A percentile compares a stretch with the other conserved stretches of the same genome.
phyloP scores from a whole-genome alignment of 2,113 vertebrate species.

The Thinocorus orbignyianus region DNA sequence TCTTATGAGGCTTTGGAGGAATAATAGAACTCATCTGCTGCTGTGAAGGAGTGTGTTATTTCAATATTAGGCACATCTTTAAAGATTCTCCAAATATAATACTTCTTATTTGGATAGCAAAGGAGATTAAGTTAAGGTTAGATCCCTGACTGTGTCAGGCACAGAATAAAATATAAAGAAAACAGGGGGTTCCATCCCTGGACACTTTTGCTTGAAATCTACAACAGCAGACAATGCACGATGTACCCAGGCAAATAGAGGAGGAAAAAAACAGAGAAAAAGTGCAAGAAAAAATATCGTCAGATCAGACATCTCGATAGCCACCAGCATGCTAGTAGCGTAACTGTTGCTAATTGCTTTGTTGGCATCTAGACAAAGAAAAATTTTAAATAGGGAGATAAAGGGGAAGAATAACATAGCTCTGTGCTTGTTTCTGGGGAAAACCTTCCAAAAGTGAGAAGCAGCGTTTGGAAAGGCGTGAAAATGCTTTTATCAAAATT shows the following conservation, averaged over 20 bases:
- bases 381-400: not conserved
- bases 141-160: not conserved
- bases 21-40: not conserved
- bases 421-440: not conserved
- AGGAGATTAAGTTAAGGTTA: not conserved
- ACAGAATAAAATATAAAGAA: not conserved
- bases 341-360: not conserved
- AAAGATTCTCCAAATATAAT: not conserved
- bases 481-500: not conserved
- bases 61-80: not conserved
- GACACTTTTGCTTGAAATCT: not conserved
- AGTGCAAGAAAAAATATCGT: not conserved
- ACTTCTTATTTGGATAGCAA: not conserved
- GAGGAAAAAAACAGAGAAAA: not conserved
- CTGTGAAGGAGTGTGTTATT: not conserved
- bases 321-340: not conserved
- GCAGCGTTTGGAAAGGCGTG: fast-evolving
- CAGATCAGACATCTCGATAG: not conserved
- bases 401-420: not conserved
- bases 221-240: not conserved
- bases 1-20: not conserved
- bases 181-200: not conserved
- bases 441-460: not conserved
- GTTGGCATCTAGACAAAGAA: not conserved
- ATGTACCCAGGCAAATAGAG: not conserved